Evolutionary conservation across 1,140 invertebrate genomes (phyloP), one percentile per base, ranked within the genome.

Genomic region (Neotoxoptera formosana): DNA sequence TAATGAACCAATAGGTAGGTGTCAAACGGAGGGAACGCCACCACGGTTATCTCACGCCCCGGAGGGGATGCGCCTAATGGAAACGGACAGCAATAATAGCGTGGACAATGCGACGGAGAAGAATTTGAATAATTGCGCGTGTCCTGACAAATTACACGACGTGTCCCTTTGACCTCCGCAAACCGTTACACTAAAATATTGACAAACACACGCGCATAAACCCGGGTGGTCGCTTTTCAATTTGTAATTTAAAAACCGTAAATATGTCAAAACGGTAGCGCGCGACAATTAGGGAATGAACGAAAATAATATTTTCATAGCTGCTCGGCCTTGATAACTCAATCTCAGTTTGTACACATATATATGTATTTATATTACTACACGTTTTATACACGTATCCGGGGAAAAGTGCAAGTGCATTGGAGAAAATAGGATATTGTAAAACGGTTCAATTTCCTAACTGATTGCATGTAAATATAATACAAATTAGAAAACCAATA

Each of bases 101-200:
- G 51, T 7, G 36, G 88, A 90, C 89, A 90, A 67, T 67, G 11
- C 56, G 25, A 41, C 53, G 7, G 14, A 90, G 53, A 90, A 84
- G 25, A 93, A 93, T 93, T 93, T 93, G 91, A 93, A 93, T 93
- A 93, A 93, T 93, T 93, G 81, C 91, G 76, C 91, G 91, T 93
- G 91, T 84, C 47, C 91, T 93, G 91, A 93, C 91, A 93, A 93
- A 93, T 93, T 93, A 93, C 91, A 93, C 81, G 90, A 91, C 67
- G 91, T 86, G 91, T 93, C 91, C 91, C 91, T 93, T 86, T 93
- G 81, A 93, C 91, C 91, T 93, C 34, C n/a, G 81, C 41, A 84
- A 76, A 93, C 91, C 81, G 91, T 93, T 93, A 84, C 76, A 36
- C 34, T 86, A 93, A 84, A 93, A 93, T 92, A 93, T 86, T 86